Base-by-base conservation (phyloP, 2,113 vertebrate genomes). In the Hippocampus guttulatus region DNA sequence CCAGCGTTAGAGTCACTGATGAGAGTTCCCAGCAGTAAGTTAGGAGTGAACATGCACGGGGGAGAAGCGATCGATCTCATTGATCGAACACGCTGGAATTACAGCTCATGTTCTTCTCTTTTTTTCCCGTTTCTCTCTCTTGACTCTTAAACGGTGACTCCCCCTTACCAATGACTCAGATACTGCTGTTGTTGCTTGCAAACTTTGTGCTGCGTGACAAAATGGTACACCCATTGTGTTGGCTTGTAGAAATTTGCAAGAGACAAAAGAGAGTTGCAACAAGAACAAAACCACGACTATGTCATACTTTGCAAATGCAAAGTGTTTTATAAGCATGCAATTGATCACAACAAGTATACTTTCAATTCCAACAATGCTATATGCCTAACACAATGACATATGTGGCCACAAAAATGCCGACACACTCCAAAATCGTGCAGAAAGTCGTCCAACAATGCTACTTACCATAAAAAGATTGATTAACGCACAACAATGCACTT, bases 11-110 rank as follows among this genome's bases (percentile, higher is more conserved):
- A 65, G n/a, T 9, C 40, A 23, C 63, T 16, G 63, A 65, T 38
- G 41, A 65, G n/a, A 65, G 41, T 65, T 47, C 64, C 64, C 64
- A 47, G 64, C 64, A 65, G 64, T 65, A 49, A 65, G 43, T 65
- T 49, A 65, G 43, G 43, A 65, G 64, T 65, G 41, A 65, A 65
- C 43, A 23, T 49, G 64, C 64, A 8, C 47, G 15, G 58, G 58
- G 58, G 64, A 45, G 43, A 49, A 47, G 23, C 64, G 23, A 65
- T 65, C 64, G n/a, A 65, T 27, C 20, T 47, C 43, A 65, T 65
- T 65, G 64, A 65, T 65, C 23, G 41, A 40, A 25, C 25, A 23
- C 40, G 21, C n/a, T 25, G n/a, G 64, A 65, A 65, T 65, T 27
- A 65, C 43, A 23, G 41, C 64, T 65, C 40, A 23, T 47, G 23